Conservation (phyloP, 2,888 invertebrate genomes). For the Plebejus anna region DNA sequence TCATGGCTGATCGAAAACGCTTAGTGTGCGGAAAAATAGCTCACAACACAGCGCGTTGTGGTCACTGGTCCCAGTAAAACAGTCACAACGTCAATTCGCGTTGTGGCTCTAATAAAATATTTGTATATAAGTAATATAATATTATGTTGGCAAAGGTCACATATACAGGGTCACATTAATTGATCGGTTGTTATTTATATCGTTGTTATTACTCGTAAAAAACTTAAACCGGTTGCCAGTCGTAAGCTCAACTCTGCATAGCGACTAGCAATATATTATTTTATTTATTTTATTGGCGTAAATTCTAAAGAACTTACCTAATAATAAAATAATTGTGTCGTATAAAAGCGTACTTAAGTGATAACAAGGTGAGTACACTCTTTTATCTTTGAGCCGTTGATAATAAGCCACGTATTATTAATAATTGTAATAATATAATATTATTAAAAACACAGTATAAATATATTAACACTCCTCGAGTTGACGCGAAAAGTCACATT, state of each 20-base stretch:
- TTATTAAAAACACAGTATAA: too few relatives aligned
- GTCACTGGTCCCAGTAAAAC: too few relatives aligned
- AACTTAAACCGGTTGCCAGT: conserved; percentile 2
- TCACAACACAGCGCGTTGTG: too few relatives aligned
- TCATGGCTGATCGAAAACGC: too few relatives aligned
- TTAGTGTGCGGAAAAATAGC: too few relatives aligned
- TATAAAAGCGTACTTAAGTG: background rate
- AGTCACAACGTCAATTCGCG: too few relatives aligned
- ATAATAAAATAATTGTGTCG: background rate
- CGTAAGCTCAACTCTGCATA: background rate
- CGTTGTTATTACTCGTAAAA: background rate
- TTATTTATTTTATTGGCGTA: background rate
- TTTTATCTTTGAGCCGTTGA: background rate
- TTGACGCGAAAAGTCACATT: too few relatives aligned
- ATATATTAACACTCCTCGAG: too few relatives aligned
- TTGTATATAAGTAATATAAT: background rate
- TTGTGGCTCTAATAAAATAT: too few relatives aligned
- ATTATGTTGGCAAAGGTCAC: background rate
- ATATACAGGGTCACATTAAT: background rate
- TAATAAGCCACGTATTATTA: too few relatives aligned
- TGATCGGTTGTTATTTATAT: background rate
- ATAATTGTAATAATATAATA: too few relatives aligned
- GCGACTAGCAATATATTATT: background rate
- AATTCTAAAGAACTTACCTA: background rate
- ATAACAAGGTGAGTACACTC: background rate